Base-by-base conservation (phyloP, 2,888 invertebrate genomes). In the Drosophila hawaiiensis region DNA sequence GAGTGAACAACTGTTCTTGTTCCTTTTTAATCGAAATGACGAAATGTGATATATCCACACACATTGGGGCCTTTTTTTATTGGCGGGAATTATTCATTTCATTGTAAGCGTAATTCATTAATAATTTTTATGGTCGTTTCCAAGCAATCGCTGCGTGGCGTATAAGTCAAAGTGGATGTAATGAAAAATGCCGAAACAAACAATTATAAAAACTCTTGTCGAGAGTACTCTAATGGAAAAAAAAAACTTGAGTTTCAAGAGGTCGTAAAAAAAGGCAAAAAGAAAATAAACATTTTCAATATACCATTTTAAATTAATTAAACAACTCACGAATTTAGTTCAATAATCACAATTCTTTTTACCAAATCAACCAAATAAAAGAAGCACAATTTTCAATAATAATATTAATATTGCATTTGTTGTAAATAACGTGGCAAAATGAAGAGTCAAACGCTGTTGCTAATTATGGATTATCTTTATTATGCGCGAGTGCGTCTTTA, bases 11-110 rank as follows among this genome's bases (percentile, higher is more conserved):
- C 74, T 78, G 82, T 71, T 61, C 60, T 43, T 10, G 52, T 64
- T 74, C 53, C 14, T 33, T 43, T 52, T 52, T 66, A 75, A 75
- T 65, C 73, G 58, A 53, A 78, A 63, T 64, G 54, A 39, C 43
- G 81, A 73, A 84, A 89, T 75, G 31, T 70, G 85, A 82, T 87
- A 90, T 74, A 33, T 19, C 28, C 62, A 41, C 4, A 39, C 64
- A 53, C 28, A 56, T 49, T 65, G 59, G 59, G 55, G 59, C 33
- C 6, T 54, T 54, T 49, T 69, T 62, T 73, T 72, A 77, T 77
- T 81, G 72, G 16, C 59, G 28, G 49, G 75, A 77, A 89, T 90
- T 88, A 88, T 88, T 88, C 89, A 88, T 90, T 75, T 72, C 60
- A 43, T 50, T 90, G 86, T 78, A 53, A 74, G 68, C 63, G 76